phyloP scores from a whole-genome alignment of 64 coral and sea anemone genomes.

The Montipora sp. region DNA sequence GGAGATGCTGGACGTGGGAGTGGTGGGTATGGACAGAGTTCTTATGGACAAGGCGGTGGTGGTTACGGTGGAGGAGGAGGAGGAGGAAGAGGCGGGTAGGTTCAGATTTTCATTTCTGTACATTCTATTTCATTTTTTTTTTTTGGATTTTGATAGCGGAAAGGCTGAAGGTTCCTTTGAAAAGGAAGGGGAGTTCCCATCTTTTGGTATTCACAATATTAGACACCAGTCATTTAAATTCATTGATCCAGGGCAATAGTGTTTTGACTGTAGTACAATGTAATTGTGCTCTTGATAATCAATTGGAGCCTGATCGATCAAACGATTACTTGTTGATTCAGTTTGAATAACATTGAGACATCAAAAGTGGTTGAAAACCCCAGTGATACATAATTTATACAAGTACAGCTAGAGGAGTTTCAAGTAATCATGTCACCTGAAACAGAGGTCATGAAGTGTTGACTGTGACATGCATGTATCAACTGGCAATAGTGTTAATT shows the following conservation, averaged over 20 bases:
- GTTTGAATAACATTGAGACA: too few relatives aligned
- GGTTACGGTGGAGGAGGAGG: slow-evolving; percentile 38
- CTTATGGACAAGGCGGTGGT: slow-evolving; percentile 51
- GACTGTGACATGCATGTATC: neutral
- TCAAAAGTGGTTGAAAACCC: too few relatives aligned
- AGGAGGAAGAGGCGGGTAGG: slow-evolving; percentile 91
- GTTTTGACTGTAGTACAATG: too few relatives aligned
- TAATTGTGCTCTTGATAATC: too few relatives aligned
- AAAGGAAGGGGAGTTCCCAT: neutral
- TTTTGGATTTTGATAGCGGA: neutral
- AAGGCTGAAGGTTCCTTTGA: neutral
- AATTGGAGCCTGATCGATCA: too few relatives aligned
- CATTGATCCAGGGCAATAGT: too few relatives aligned
- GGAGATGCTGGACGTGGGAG: slow-evolving; percentile 25
- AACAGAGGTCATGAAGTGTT: neutral
- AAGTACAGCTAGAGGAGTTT: too few relatives aligned
- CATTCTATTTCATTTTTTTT: neutral
- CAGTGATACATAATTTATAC: too few relatives aligned
- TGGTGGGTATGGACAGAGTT: slow-evolving; percentile 53
- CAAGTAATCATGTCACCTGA: neutral
- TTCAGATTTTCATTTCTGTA: slow-evolving; percentile 23
- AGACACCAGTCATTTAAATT: too few relatives aligned
- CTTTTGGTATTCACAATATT: too few relatives aligned
- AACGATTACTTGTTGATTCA: too few relatives aligned
- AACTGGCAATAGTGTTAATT: neutral